Evolutionary conservation across 2,797 vertebrate genomes (phyloP), one percentile per base, ranked within the genome.

Genomic region (Micropoecilia bifurca): DNA sequence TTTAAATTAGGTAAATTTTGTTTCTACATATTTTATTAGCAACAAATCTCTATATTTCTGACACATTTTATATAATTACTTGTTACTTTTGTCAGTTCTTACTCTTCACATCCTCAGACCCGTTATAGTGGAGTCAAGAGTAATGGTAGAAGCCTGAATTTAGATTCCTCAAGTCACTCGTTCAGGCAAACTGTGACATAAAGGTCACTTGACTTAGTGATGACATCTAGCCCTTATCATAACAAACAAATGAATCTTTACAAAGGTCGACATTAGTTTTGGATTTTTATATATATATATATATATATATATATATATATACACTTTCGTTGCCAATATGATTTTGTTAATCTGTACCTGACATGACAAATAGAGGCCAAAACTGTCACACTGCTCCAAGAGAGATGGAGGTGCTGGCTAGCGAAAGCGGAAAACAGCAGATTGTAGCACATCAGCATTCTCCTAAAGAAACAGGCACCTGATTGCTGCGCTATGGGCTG

Each of bases 211-310:
- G 94, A 94, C 95, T 96, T 95, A 94, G 94, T 73, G 92, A 93
- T 97, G 97, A 97, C 96, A 97, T 96, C 96, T 87, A 83, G 94
- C 96, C 90, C 90, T 80, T 95, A 93, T 97, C 96, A 97, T 95
- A 95, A 96, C 96, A 97, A 97, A 98, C 97, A 97, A 97, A 98
- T 98, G 96, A 96, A 98, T 99, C 97, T 98, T 97, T 97, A 88
- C 97, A 94, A 98, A 99, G 98, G 98, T 99, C 96, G 92, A 94
- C 96, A 97, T 98, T 97, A 97, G 96, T 98, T 98, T 97, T 90
- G 96, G 97, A 91, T 91, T 94, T 96, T 95, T 96, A n/a, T n/a
- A n/a, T n/a, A 33, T 33, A 33, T 33, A 33, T 33, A 33, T 33
- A 33, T 33, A 33, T 33, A 33, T 33, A 33, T 33, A 33, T 33